Evolutionary conservation across 2,113 vertebrate genomes (phyloP), one percentile per base, ranked within the genome.

Genomic region (Beaufortia kweichowensis): DNA sequence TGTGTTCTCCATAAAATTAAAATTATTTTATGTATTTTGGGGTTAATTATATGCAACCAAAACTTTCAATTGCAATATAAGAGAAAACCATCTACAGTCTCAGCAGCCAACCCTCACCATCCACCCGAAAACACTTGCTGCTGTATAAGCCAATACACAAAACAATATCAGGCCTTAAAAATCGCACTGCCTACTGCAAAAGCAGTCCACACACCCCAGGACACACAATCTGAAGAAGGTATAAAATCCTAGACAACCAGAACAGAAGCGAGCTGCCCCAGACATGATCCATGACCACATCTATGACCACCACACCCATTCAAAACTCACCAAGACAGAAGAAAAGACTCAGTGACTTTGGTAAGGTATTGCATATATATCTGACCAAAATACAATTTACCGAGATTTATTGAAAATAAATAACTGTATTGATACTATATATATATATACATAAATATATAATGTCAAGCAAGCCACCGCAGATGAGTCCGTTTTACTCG

Each of bases 401-500:
- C 3, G 33, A 71, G 28, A 60, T 28, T 57, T 66, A 78, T 21
- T 70, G 26, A 48, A 61, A 61, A 74, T 74, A 74, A 74, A 74
- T 74, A 74, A 28, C 53, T 41, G 31, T 24, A 53, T 53, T 53
- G 48, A 53, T 43, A 2, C 31, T 48, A 17, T 39, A 1, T 17
- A n/a, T n/a, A n/a, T 60, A 9, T 73, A 48, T 26, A 61, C 21
- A 39, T 10, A 62, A 61, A 74, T 61, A 74, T 73, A 60, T 48
- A 19, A 6, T 9, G 31, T 57, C 21, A 50, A 2, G 23, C 7
- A 46, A 39, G 64, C 60, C 21, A 3, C 19, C 43, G 15, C 59
- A 64, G 53, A 7, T 28, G 41, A 28, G 28, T 76, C 78, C 39
- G n/a, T 64, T 53, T 56, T 71, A 83, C 84, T 61, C 82, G 86